A percentile compares a stretch with the other conserved stretches of the same genome.
Conservation (phyloP, 2,888 invertebrate species). For the Nipponacmea schrenckii region DNA sequence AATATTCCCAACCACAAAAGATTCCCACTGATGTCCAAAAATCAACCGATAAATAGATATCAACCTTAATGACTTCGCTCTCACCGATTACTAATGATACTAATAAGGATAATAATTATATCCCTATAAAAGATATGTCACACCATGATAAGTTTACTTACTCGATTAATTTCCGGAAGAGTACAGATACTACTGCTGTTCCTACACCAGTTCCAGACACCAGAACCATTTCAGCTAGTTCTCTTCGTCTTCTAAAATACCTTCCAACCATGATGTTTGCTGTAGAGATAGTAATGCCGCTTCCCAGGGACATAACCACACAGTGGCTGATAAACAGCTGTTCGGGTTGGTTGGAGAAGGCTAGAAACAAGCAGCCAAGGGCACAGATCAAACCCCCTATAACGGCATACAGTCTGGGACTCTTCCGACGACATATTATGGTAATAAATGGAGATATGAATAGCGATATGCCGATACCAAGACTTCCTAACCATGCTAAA, state of each 20-base stretch:
- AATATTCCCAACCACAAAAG: too few species aligned
- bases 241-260: conserved; percentile 87
- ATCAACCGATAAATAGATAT: too few species aligned
- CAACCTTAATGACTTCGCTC: too few species aligned
- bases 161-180: conserved; percentile 83
- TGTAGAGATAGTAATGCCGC: conserved; percentile 86
- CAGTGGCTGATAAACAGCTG: conserved; percentile 91
- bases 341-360: conserved; percentile 89
- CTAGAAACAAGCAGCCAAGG: conserved; percentile 87
- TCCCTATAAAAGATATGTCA: too few species aligned
- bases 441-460: conserved; percentile 86
- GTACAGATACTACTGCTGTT: conserved; percentile 84
- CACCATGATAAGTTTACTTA: conserved; percentile 64
- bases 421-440: conserved; percentile 85
- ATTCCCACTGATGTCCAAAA: too few species aligned
- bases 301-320: conserved; percentile 77
- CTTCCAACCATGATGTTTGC: conserved; percentile 88
- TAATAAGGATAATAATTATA: too few species aligned
- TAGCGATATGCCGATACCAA: conserved; percentile 73
- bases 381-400: conserved; percentile 87
- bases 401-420: conserved; percentile 87
- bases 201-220: conserved; percentile 87
- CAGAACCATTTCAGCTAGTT: conserved; percentile 88
- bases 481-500: conserved; percentile 83
- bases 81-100: too few species aligned